Percentiles rank a stretch among this genome's conserved stretches.
Conservation (phyloP, 1,140 invertebrate species). For the Alviniconcha marisindica region DNA sequence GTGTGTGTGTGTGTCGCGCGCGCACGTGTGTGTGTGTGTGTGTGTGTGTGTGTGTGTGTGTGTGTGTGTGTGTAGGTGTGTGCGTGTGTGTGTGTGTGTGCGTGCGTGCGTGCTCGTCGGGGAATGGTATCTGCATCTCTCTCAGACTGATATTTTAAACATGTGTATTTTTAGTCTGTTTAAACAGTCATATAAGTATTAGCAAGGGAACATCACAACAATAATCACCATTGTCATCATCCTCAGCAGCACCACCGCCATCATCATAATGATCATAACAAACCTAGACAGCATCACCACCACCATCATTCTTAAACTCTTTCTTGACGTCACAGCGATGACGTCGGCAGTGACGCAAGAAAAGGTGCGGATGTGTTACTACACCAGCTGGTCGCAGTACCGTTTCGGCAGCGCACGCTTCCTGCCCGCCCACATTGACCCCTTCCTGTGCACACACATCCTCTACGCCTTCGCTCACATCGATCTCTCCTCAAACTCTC, state of each 20-base stretch:
- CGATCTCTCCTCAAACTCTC: constrained; percentile 66
- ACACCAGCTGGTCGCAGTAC: constrained; percentile 95
- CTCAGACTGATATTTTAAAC: not conserved
- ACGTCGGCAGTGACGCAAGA: not conserved
- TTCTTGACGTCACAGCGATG: not conserved
- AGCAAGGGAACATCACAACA: no score
- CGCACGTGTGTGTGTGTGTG: not conserved
- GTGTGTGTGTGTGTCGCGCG: no score
- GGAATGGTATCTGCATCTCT: no score
- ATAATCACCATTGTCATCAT: no score
- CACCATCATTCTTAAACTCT: no score
- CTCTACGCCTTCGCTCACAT: constrained; percentile 90
- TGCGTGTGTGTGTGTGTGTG: not conserved
- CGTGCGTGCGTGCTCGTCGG: not conserved
- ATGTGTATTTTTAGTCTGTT: not conserved
- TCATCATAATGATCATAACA: no score
- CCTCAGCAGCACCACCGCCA: no score
- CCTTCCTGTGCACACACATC: constrained; percentile 91
- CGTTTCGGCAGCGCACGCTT: constrained; percentile 91
- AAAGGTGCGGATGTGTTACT: constrained; percentile 86
- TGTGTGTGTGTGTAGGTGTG: not conserved
- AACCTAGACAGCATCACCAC: no score
- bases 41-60: constrained; percentile 16
- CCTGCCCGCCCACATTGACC: constrained; percentile 92
- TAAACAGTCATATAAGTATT: no score